These are phyloP conservation scores for Bergia puertoricense DNA, from an alignment of 92 coral and sea anemone species.

Conservation along the genomic window DNA sequence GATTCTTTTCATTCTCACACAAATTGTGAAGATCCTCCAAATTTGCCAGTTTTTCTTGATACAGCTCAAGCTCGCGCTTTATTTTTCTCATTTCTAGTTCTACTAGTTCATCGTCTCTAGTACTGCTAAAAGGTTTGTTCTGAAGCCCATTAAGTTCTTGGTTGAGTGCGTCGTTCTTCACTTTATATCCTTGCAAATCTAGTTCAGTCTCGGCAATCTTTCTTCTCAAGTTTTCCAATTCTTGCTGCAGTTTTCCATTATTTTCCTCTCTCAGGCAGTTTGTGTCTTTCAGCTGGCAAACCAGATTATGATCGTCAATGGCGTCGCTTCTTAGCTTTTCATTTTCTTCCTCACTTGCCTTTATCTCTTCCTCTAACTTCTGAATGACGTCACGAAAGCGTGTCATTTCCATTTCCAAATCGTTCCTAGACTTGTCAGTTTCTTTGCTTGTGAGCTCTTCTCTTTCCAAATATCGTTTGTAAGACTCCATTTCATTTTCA, in stretches of 20 bases:
- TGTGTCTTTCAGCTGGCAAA: slow-evolving; percentile 70
- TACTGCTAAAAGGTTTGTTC: slow-evolving; percentile 18
- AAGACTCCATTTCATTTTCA: slow-evolving; percentile 61
- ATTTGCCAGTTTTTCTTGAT: slow-evolving; percentile 52
- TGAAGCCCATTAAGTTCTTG: slow-evolving; percentile 42
- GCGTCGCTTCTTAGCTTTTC: slow-evolving; percentile 73
- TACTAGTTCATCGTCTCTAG: slow-evolving; percentile 1
- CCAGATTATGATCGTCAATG: slow-evolving; percentile 69
- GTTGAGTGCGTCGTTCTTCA: slow-evolving; percentile 49
- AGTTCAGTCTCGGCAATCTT: slow-evolving; percentile 59
- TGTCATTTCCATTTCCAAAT: slow-evolving; percentile 40
- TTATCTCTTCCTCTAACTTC: slow-evolving; percentile 59
- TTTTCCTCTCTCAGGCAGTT: slow-evolving; percentile 56
- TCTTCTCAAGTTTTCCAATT: slow-evolving; percentile 53
- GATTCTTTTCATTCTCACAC: slow-evolving; percentile 67
- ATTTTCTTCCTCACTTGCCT: slow-evolving; percentile 76
- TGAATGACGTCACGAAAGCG: slow-evolving; percentile 47
- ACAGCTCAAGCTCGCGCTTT: slow-evolving; percentile 62
- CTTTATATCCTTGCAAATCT: slow-evolving; percentile 52
- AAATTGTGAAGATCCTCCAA: slow-evolving; percentile 59
- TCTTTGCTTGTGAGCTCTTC: slow-evolving; percentile 60
- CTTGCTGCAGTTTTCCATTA: slow-evolving; percentile 59
- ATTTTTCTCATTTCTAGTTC: slow-evolving; percentile 45
- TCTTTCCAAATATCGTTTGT: slow-evolving; percentile 57
- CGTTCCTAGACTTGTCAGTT: slow-evolving; percentile 48